Conservation (phyloP, 2,888 invertebrate species). For the Leistus spinibarbis region DNA sequence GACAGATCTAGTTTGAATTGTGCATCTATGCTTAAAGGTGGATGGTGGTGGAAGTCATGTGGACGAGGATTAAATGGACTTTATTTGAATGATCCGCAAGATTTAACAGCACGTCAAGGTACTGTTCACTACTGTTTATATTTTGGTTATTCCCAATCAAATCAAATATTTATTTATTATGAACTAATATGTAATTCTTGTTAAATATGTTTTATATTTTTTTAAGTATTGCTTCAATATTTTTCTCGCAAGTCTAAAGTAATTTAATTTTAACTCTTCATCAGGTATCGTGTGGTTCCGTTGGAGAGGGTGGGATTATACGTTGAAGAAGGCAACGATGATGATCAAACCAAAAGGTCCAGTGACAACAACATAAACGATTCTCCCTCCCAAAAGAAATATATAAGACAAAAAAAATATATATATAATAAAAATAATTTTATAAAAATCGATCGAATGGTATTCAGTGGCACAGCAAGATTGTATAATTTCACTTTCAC, state of each 20-base stretch:
- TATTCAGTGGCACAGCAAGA: constrained; percentile 39
- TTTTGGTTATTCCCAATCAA: too few relatives aligned
- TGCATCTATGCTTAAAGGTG: constrained; percentile 91
- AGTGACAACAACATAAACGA: constrained; percentile 53
- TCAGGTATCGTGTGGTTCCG: constrained; percentile 92
- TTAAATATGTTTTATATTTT: background rate
- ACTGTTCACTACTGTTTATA: too few relatives aligned
- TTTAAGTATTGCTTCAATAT: background rate
- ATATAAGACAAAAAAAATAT: constrained; percentile 16
- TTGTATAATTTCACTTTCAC: constrained; percentile 14
- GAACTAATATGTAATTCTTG: background rate
- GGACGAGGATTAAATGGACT: constrained; percentile 88
- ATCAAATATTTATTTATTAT: too few relatives aligned
- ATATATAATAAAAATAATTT: constrained; percentile 4
- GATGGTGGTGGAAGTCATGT: constrained; percentile 96
- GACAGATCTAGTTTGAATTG: constrained; percentile 90
- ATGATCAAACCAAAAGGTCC: constrained; percentile 86
- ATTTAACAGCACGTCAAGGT: constrained; percentile 89
- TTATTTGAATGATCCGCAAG: constrained; percentile 88
- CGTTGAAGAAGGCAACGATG: constrained; percentile 86
- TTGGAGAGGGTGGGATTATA: constrained; percentile 95
- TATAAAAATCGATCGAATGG: constrained; percentile 25
- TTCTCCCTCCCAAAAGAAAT: constrained; percentile 8
- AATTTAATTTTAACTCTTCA: constrained; percentile 40
- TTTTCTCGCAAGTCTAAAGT: background rate